Percentiles rank a stretch among this genome's conserved stretches.
Conservation (phyloP, 2,113 vertebrate species). For the Eira barbara region DNA sequence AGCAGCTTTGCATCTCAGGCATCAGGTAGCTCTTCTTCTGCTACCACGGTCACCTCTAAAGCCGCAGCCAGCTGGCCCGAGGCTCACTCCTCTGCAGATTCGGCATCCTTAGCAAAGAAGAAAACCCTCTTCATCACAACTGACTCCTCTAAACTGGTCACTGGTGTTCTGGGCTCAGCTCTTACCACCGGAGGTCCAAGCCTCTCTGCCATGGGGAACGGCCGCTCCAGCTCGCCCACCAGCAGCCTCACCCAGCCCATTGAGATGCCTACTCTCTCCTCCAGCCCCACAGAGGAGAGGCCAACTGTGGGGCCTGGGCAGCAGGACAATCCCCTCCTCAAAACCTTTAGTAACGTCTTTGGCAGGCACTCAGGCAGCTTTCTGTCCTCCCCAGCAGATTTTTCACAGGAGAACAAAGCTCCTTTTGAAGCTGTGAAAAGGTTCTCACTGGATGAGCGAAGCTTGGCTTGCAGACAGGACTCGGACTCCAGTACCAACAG, state of each 20-base stretch:
- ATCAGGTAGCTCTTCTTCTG: constrained; percentile 70
- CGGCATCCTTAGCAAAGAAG: constrained; percentile 83
- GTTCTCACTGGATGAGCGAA: constrained; percentile 94
- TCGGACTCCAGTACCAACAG: constrained; percentile 97
- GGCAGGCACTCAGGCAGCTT: constrained; percentile 88
- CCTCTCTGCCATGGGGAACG: constrained; percentile 83
- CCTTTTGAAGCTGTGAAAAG: constrained; percentile 94
- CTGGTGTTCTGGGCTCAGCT: constrained; percentile 85
- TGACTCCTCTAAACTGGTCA: constrained; percentile 91
- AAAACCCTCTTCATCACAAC: constrained; percentile 93
- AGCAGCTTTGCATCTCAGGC: constrained; percentile 88
- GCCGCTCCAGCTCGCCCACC: constrained; percentile 85
- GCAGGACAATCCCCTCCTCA: constrained; percentile 85
- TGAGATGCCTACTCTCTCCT: constrained; percentile 90
- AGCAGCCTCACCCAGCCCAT: constrained; percentile 84
- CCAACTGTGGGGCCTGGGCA: constrained; percentile 81
- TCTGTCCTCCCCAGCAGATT: constrained; percentile 82
- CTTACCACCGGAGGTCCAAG: constrained; percentile 83
- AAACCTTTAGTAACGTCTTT: constrained; percentile 86
- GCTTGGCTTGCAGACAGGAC: constrained; percentile 92
- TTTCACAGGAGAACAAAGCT: constrained; percentile 85
- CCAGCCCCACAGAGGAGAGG: constrained; percentile 88
- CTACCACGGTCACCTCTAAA: constrained; percentile 79
- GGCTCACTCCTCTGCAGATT: constrained; percentile 79
- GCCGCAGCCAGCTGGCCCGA: constrained; percentile 81